phyloP scores from a whole-genome alignment of 2,113 vertebrate species.

The Semicossyphus pulcher region DNA sequence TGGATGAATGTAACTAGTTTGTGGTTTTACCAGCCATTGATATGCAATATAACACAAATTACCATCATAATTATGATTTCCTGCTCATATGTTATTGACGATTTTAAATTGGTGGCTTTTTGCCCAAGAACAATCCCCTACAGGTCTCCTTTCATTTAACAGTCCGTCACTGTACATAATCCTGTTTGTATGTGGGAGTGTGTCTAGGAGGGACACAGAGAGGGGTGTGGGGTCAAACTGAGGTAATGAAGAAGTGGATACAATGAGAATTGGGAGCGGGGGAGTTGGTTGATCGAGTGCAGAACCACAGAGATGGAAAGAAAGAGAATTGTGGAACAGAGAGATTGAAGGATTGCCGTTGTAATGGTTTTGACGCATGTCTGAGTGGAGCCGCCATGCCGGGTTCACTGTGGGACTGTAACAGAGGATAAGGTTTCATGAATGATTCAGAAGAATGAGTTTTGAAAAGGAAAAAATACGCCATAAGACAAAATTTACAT shows the following conservation, averaged over 20 bases:
- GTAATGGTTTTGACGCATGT: slow-evolving; percentile 23
- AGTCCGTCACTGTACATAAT: not conserved
- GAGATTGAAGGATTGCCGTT: slow-evolving; percentile 24
- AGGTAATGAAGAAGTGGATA: slow-evolving; percentile 28
- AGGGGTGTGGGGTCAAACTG: slow-evolving; percentile 7
- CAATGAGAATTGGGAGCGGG: slow-evolving; percentile 24
- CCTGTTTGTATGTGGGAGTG: not conserved
- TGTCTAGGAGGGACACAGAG: slow-evolving; percentile 2
- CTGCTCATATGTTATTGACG: not conserved
- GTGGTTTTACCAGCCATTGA: not conserved
- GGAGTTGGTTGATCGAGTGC: slow-evolving; percentile 4
- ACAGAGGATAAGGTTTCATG: slow-evolving; percentile 5
- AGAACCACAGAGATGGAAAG: slow-evolving; percentile 1
- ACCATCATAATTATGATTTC: not conserved
- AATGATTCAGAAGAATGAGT: slow-evolving; percentile 9
- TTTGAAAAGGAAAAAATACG: slow-evolving; percentile 1
- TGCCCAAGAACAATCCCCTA: not conserved
- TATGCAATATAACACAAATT: too few species aligned
- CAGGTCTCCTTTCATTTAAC: not conserved
- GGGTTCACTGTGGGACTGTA: slow-evolving; percentile 11
- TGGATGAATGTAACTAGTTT: not conserved
- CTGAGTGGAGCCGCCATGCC: not conserved
- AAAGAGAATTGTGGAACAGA: not conserved
- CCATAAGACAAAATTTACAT: not conserved
- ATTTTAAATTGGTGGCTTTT: not conserved